Evolutionary conservation across 1,140 invertebrate species (phyloP), one percentile per base, ranked within the genome.

Genomic region (Meloidogyne exigua): DNA sequence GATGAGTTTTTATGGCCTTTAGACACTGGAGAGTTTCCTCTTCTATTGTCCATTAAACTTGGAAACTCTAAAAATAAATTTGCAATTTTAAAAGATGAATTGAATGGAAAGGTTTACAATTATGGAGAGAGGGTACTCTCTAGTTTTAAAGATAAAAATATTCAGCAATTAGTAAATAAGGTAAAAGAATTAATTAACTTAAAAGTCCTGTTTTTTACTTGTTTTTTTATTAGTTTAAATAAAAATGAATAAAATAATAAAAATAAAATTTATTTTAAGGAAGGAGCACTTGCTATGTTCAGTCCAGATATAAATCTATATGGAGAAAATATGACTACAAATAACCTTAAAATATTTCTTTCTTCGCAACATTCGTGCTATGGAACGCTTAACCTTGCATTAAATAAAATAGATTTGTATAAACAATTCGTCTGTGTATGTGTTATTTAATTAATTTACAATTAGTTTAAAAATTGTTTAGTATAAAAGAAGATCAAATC

Each of bases 61-160:
- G 49, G 49, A 57, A 57, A 57, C 9, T 57, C 49, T 57, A n/a
- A n/a, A 57, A 57, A 57, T 57, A 57, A 57, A 57, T 57, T 57
- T 57, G 49, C 49, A 1, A n/a, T 57, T n/a, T 1, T 57, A n/a
- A 57, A n/a, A n/a, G 49, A 57, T 21, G 49, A 57, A n/a, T 57
- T 57, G 7, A 57, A 57, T n/a, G 21, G 21, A 15, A n/a, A n/a
- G 21, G 49, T 57, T 57, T 57, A 57, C 21, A n/a, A 57, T 57
- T 57, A 9, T n/a, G n/a, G n/a, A n/a, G 13, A n/a, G 21, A 7
- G 5, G 7, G n/a, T 57, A 0, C n/a, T 57, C 0, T 7, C 49
- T n/a, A n/a, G 21, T 57, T n/a, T 57, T 57, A n/a, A n/a, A n/a
- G n/a, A 57, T 15, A 10, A 57, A 57, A 21, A 7, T n/a, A 57